A percentile compares a stretch with the other conserved stretches of the same genome.
These are phyloP conservation scores for Epistrophe eligans DNA, from an alignment of 2,888 invertebrate species.

Conservation along the genomic window DNA sequence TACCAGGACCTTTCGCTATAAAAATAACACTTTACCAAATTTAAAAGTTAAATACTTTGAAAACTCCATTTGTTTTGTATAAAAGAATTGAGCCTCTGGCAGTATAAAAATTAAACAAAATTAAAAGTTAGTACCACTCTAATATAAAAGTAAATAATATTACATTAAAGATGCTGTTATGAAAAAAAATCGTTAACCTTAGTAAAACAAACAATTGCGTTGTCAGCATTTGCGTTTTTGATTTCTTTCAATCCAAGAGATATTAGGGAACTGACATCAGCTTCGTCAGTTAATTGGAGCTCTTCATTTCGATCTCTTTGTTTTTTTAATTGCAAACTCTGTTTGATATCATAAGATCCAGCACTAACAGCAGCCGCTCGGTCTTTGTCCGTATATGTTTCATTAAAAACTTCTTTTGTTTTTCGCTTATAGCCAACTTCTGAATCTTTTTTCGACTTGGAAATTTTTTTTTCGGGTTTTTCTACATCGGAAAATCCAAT, in stretches of 20 bases:
- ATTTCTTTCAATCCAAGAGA: constrained; percentile 91
- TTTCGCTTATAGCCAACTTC: constrained; percentile 81
- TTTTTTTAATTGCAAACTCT: constrained; percentile 91
- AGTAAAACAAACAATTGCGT: constrained; percentile 90
- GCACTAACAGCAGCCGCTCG: constrained; percentile 94
- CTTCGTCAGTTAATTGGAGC: constrained; percentile 90
- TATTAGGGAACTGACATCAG: constrained; percentile 90
- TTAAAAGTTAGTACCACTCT: too few species aligned
- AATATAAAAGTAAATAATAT: too few species aligned
- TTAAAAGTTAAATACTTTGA: too few species aligned
- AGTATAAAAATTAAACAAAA: too few species aligned
- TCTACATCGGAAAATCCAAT: constrained; percentile 75
- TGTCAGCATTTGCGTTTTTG: constrained; percentile 89
- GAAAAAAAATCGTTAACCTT: constrained; percentile 85
- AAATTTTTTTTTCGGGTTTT: constrained; percentile 76
- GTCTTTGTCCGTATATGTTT: constrained; percentile 95
- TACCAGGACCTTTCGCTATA: too few species aligned
- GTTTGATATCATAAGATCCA: constrained; percentile 92
- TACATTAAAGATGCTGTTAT: too few species aligned
- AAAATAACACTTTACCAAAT: too few species aligned
- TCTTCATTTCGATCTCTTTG: constrained; percentile 90
- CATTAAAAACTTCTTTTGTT: constrained; percentile 85
- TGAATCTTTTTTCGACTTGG: constrained; percentile 80
- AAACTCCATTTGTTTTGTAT: too few species aligned
- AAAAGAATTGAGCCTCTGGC: too few species aligned